phyloP scores from a whole-genome alignment of 2,888 invertebrate species.

The Caenorhabditis doughertyi region DNA sequence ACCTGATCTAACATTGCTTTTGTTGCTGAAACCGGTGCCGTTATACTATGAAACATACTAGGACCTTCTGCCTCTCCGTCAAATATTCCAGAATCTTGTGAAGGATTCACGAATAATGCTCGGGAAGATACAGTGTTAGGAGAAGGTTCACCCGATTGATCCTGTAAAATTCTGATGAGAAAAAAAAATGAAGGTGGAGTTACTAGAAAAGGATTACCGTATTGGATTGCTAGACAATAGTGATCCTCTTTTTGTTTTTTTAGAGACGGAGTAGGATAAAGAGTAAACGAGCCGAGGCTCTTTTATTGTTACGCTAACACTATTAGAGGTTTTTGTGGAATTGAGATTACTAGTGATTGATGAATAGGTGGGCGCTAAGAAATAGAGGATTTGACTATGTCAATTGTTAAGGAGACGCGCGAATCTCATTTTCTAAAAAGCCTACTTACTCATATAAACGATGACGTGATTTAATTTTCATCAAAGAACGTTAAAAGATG shows the following conservation, averaged over 20 bases:
- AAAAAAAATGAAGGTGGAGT: slow-evolving; percentile 7
- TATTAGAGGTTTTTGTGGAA: slow-evolving; percentile 47
- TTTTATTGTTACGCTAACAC: slow-evolving; percentile 48
- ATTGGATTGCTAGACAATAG: slow-evolving; percentile 45
- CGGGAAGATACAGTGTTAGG: slow-evolving; percentile 44
- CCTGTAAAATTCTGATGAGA: slow-evolving; percentile 30
- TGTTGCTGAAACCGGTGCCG: slow-evolving; percentile 46
- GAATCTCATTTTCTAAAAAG: background rate
- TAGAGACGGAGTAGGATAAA: slow-evolving; percentile 28
- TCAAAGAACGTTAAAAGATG: slow-evolving; percentile 41
- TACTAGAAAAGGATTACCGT: slow-evolving; percentile 48
- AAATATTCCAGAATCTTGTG: slow-evolving; percentile 58
- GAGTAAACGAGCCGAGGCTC: background rate
- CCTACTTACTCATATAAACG: slow-evolving; percentile 30
- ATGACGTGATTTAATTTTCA: slow-evolving; percentile 57
- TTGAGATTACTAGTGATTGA: slow-evolving; percentile 48
- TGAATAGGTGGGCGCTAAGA: slow-evolving; percentile 39
- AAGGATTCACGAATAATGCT: slow-evolving; percentile 52
- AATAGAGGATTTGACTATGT: slow-evolving; percentile 28
- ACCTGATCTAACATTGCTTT: slow-evolving; percentile 64
- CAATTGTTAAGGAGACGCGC: slow-evolving; percentile 38
- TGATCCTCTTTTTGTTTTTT: slow-evolving; percentile 21
- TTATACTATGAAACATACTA: slow-evolving; percentile 49
- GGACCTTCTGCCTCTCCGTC: slow-evolving; percentile 43
- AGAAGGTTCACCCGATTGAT: slow-evolving; percentile 49